These are phyloP conservation scores for Euplexia lucipara DNA, from an alignment of 2,888 invertebrate genomes.

Conservation along the genomic window DNA sequence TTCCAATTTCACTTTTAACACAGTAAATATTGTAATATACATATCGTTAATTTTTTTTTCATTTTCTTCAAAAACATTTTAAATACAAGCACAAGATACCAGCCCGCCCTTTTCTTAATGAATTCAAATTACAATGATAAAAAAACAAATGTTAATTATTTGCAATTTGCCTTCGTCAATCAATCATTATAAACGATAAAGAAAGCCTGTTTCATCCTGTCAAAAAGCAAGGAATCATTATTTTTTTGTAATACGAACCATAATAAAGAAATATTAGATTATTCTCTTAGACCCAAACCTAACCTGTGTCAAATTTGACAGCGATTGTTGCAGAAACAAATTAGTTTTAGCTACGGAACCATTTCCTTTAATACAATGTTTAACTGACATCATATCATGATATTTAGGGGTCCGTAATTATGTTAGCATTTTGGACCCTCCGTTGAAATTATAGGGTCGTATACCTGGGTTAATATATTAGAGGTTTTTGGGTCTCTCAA, in stretches of 20 bases:
- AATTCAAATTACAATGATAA: constrained; percentile 3
- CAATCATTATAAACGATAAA: background rate
- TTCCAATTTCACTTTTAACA: too few relatives aligned
- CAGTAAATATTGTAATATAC: too few relatives aligned
- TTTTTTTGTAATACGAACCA: constrained; percentile 33
- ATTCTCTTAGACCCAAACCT: constrained; percentile 25
- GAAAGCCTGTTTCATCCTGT: constrained; percentile 4
- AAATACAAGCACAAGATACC: background rate
- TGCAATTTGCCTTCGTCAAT: background rate
- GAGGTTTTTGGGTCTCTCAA: too few relatives aligned
- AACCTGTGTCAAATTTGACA: constrained; percentile 67
- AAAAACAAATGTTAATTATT: constrained; percentile 2
- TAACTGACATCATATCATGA: constrained; percentile 43
- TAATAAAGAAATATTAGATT: constrained; percentile 37
- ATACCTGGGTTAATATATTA: constrained; percentile 25
- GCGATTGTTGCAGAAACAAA: constrained; percentile 59
- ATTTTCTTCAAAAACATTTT: constrained; percentile 4
- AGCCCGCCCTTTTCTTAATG: background rate
- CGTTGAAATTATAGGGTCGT: constrained; percentile 24
- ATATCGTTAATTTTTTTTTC: background rate
- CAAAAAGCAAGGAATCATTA: constrained; percentile 1
- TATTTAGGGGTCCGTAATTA: constrained; percentile 45
- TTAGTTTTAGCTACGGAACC: constrained; percentile 58
- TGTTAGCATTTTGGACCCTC: constrained; percentile 29
- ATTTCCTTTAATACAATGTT: constrained; percentile 53